phyloP scores from a whole-genome alignment of 2,888 invertebrate genomes.

The Acrobasis repandana region DNA sequence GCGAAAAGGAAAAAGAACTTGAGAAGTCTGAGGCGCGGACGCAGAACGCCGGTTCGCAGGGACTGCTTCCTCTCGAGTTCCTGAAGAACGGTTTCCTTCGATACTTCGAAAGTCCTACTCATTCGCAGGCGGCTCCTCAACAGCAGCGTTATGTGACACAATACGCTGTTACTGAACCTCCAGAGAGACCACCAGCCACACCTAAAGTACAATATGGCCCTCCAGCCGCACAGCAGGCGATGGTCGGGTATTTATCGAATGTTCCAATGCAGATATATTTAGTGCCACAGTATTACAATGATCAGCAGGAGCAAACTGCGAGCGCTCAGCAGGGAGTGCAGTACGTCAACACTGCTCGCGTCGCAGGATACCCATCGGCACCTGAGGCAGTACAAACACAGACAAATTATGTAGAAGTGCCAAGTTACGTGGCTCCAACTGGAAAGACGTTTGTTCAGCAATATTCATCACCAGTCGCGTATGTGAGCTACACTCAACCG shows the following conservation, averaged over 20 bases:
- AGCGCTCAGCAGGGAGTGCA: constrained; percentile 46
- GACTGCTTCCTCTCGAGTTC: constrained; percentile 55
- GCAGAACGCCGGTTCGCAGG: constrained; percentile 39
- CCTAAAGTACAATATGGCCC: constrained; percentile 48
- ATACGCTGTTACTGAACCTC: constrained; percentile 69
- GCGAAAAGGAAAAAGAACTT: constrained; percentile 73
- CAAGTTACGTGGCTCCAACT: constrained; percentile 54
- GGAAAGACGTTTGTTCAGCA: constrained; percentile 58
- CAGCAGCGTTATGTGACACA: constrained; percentile 67
- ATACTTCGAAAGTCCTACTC: constrained; percentile 55
- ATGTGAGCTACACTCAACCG: constrained; percentile 60
- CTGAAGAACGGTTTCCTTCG: constrained; percentile 60
- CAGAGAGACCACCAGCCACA: constrained; percentile 49
- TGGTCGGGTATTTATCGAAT: constrained; percentile 72
- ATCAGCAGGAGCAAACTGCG: constrained; percentile 46
- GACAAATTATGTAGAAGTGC: constrained; percentile 62
- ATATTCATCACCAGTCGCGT: constrained; percentile 52
- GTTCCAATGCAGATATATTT: constrained; percentile 76
- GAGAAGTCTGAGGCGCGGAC: constrained; percentile 51
- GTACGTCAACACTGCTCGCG: constrained; percentile 46
- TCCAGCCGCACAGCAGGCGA: constrained; percentile 55
- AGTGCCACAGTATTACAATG: constrained; percentile 71
- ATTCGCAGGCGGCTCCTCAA: constrained; percentile 40
- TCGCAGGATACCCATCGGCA: constrained; percentile 46
- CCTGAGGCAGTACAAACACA: constrained; percentile 58